A percentile compares a stretch with the other conserved stretches of the same genome.
Evolutionary conservation across 2,113 vertebrate species (phyloP).

Genomic region (Pan paniscus): DNA sequence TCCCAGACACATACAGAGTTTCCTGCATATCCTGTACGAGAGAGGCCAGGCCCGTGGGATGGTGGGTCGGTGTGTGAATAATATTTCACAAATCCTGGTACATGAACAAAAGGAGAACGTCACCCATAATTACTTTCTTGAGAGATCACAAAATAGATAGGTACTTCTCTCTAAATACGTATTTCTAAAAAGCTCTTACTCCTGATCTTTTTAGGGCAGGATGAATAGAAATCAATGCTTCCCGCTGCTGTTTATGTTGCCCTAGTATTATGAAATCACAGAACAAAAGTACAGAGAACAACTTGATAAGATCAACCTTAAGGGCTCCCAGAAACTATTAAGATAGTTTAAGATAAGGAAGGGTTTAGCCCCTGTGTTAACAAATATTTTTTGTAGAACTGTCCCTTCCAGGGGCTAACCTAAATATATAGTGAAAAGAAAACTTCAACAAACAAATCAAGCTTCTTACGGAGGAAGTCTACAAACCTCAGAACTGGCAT

Average conservation of each 20-base stretch:
- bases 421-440: constrained; percentile 20
- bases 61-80: background rate
- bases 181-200: constrained; percentile 9
- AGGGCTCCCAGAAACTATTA: background rate
- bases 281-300: constrained; percentile 23
- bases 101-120: constrained; percentile 49
- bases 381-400: background rate
- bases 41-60: background rate
- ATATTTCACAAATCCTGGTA: constrained; percentile 4
- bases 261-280: constrained; percentile 33
- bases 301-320: background rate
- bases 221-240: constrained; percentile 37
- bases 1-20: background rate
- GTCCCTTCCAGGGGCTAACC: background rate
- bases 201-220: constrained; percentile 11
- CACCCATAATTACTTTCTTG: constrained; percentile 28
- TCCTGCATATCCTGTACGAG: background rate
- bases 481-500: background rate
- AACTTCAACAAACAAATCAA: background rate
- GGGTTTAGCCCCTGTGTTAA: background rate
- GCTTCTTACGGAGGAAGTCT: background rate
- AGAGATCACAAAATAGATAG: background rate
- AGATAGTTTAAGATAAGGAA: background rate
- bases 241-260: background rate
- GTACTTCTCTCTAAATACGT: background rate